These are phyloP conservation scores for Alligator mississippiensis DNA, from an alignment of 2,113 vertebrate genomes.

Conservation along the genomic window DNA sequence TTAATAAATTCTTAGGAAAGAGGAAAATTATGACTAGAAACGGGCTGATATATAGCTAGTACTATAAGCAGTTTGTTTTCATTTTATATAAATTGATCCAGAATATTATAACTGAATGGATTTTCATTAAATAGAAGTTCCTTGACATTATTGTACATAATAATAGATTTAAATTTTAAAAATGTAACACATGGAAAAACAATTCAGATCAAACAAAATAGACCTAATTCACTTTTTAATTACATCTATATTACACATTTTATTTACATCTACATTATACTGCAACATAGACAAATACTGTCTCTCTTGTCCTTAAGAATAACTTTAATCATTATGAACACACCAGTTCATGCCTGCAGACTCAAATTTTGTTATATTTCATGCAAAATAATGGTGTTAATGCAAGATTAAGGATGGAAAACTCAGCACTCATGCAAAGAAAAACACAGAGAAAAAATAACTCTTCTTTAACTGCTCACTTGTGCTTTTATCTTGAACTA, in stretches of 20 bases:
- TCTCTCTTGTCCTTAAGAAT: neutral
- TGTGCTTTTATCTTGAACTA: neutral
- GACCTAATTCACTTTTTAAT: accelerated
- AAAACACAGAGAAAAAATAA: neutral
- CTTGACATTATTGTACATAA: neutral
- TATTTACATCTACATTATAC: neutral
- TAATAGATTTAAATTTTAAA: neutral
- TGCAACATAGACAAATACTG: neutral
- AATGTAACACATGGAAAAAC: neutral
- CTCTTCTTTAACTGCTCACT: neutral
- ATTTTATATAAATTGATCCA: neutral
- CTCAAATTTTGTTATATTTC: neutral
- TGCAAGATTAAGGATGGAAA: neutral
- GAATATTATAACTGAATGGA: neutral
- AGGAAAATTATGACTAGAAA: neutral
- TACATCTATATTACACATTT: neutral
- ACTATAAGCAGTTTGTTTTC: neutral
- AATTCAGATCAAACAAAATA: neutral
- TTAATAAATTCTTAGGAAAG: neutral
- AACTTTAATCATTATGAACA: neutral
- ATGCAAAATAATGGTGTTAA: neutral
- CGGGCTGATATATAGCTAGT: neutral
- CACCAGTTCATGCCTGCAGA: neutral
- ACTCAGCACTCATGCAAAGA: neutral
- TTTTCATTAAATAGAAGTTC: neutral